Conservation (phyloP, 2,113 vertebrate genomes). For the Rhea americana region DNA sequence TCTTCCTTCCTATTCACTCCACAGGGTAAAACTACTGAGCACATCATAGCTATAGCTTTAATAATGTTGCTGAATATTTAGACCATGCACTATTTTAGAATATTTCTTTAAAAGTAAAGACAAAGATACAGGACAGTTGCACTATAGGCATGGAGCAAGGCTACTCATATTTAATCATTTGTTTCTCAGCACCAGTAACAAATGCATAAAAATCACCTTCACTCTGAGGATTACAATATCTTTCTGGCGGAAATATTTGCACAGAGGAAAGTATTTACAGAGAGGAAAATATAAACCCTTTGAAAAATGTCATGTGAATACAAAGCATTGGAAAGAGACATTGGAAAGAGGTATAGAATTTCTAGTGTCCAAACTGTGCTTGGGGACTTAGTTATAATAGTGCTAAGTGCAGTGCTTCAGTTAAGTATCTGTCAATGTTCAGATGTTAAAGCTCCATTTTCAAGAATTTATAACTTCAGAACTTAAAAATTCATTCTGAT, state of each 20-base stretch:
- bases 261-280: not conserved
- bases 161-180: not conserved
- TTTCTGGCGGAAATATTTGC: conserved; percentile 9
- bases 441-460: not conserved
- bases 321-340: not conserved
- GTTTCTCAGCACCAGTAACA: conserved; percentile 7
- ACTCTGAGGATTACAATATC: not conserved
- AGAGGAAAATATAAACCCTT: not conserved
- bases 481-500: not conserved
- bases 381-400: not conserved
- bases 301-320: conserved; percentile 48
- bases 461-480: not conserved
- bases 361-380: not conserved
- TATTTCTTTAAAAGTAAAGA: not conserved
- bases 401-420: not conserved
- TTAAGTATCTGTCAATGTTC: not conserved
- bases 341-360: not conserved
- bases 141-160: not conserved
- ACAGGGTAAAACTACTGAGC: not conserved
- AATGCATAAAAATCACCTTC: not conserved
- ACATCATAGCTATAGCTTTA: not conserved
- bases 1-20: not conserved
- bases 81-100: not conserved
- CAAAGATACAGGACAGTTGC: not conserved
- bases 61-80: not conserved